These are phyloP conservation scores for Cheilosia scutellata DNA, from an alignment of 2,888 invertebrate genomes.

Conservation along the genomic window DNA sequence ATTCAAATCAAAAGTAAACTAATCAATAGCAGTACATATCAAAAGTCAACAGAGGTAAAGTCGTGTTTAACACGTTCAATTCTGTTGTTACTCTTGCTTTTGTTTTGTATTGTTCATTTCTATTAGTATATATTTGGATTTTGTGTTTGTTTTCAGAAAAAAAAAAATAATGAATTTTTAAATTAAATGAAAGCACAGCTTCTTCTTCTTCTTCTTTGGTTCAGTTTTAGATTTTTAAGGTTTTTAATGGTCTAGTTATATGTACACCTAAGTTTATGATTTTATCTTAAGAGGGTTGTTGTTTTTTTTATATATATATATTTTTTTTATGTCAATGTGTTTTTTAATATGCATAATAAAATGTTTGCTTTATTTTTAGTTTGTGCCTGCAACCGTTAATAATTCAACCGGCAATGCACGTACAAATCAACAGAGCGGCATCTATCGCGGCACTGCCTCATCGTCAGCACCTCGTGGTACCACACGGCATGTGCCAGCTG, in stretches of 20 bases:
- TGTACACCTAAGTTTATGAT: slow-evolving; percentile 33
- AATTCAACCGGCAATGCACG: slow-evolving; percentile 79
- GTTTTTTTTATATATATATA: not conserved
- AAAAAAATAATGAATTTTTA: not conserved
- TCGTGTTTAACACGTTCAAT: slow-evolving; percentile 37
- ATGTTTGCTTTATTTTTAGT: slow-evolving; percentile 75
- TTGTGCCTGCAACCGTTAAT: slow-evolving; percentile 80
- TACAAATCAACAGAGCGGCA: slow-evolving; percentile 79
- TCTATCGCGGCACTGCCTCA: slow-evolving; percentile 80
- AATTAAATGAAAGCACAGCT: slow-evolving; percentile 4
- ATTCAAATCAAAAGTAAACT: slow-evolving; percentile 79
- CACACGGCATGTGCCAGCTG: slow-evolving; percentile 79
- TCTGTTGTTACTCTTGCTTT: slow-evolving; percentile 34
- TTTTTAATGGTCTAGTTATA: slow-evolving; percentile 42
- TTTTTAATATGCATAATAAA: too few relatives aligned
- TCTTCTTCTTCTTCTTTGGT: slow-evolving; percentile 1
- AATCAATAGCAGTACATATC: slow-evolving; percentile 79
- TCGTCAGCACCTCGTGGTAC: slow-evolving; percentile 79
- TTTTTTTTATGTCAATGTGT: not conserved
- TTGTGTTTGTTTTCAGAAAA: slow-evolving; percentile 4
- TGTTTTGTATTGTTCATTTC: not conserved
- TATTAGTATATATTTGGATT: not conserved
- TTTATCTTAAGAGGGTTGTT: slow-evolving; percentile 9
- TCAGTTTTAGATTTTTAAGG: slow-evolving; percentile 1
- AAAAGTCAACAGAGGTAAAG: slow-evolving; percentile 80